A percentile compares a stretch with the other conserved stretches of the same genome.
Conservation (phyloP, 2,888 invertebrate species). For the Drosophila gaucha region DNA sequence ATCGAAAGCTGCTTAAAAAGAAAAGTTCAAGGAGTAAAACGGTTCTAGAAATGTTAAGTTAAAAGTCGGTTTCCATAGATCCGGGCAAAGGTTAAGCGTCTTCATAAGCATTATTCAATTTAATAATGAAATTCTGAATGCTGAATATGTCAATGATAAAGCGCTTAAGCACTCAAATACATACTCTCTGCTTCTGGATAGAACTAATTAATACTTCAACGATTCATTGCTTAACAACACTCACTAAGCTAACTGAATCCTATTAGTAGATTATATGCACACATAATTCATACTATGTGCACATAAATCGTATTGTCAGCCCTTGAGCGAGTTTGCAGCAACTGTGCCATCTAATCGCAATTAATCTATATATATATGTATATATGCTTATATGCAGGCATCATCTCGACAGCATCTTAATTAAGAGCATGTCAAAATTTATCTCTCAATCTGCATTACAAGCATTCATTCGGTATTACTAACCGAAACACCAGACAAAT, state of each 20-base stretch:
- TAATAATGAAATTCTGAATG: not conserved
- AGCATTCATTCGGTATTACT: conserved; percentile 41
- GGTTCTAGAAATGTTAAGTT: conserved; percentile 15
- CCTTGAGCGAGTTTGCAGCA: not conserved
- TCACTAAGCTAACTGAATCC: conserved; percentile 14
- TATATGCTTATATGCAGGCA: conserved; percentile 1
- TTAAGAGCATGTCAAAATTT: conserved; percentile 65
- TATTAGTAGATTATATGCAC: not conserved
- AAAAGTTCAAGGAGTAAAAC: not conserved
- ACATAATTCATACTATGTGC: not conserved
- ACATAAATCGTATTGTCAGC: conserved; percentile 14
- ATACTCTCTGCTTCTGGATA: not conserved
- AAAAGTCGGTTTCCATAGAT: conserved; percentile 4
- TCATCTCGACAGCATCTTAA: conserved; percentile 73
- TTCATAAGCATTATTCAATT: conserved; percentile 5
- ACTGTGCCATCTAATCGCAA: conserved; percentile 19
- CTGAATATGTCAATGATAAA: conserved; percentile 14
- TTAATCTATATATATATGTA: conserved; percentile 26
- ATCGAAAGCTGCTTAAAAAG: conserved; percentile 46
- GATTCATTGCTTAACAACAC: conserved; percentile 13
- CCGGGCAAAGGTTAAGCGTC: not conserved
- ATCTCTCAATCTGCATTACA: conserved; percentile 57
- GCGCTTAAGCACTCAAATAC: not conserved
- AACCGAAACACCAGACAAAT: conserved; percentile 43
- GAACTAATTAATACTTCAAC: conserved; percentile 14